These are phyloP conservation scores for Pangasius mekongensis DNA, from an alignment of 2,797 vertebrate species.

Conservation along the genomic window DNA sequence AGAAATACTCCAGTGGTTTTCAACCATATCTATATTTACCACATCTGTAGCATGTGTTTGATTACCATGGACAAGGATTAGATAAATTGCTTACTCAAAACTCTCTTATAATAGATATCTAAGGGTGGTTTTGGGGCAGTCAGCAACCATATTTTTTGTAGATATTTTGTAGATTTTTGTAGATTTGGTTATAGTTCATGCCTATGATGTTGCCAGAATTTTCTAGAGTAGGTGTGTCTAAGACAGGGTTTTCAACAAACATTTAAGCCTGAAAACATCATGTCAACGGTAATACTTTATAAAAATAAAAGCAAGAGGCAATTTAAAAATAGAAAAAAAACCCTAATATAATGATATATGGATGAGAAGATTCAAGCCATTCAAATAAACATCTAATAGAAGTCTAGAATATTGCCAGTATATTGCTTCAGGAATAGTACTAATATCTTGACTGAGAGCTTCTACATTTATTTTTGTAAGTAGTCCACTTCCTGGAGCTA, in stretches of 20 bases:
- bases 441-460: neutral
- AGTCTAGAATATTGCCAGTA: neutral
- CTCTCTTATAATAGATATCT: neutral
- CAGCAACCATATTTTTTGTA: neutral
- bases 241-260: neutral
- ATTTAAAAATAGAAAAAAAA: neutral
- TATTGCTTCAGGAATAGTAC: neutral
- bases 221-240: neutral
- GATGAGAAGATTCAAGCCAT: neutral
- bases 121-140: neutral
- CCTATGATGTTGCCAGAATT: neutral
- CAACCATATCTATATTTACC: neutral
- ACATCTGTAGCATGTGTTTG: neutral
- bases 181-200: neutral
- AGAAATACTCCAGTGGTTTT: neutral
- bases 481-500: neutral
- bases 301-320: neutral
- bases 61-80: neutral
- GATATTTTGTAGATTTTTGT: neutral
- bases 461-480: neutral
- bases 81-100: neutral
- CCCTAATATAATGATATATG: neutral
- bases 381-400: neutral
- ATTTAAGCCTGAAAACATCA: neutral
- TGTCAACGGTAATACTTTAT: neutral